These are phyloP conservation scores for Melanostoma mellinum DNA, from an alignment of 2,888 invertebrate species.

Conservation along the genomic window DNA sequence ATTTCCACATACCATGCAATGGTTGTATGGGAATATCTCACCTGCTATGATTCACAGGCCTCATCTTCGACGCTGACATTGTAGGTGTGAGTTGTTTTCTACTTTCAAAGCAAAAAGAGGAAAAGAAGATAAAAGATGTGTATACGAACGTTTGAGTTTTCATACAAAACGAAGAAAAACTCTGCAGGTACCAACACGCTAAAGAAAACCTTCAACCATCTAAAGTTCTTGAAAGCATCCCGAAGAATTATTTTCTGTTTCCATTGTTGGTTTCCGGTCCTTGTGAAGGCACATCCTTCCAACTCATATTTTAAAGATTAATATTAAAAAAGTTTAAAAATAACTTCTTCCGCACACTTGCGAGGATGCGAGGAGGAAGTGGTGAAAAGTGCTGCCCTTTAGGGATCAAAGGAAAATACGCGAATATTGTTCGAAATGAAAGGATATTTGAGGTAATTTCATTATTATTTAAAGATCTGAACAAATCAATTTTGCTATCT, in stretches of 20 bases:
- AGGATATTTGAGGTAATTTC: too few relatives aligned
- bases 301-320: conserved; percentile 34
- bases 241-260: conserved; percentile 17
- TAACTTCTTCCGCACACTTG: background rate
- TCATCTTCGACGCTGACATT: conserved; percentile 9
- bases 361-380: background rate
- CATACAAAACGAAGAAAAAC: conserved; percentile 6
- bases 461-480: too few relatives aligned
- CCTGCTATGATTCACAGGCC: conserved; percentile 62
- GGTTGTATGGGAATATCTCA: conserved; percentile 4
- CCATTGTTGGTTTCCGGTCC: conserved; percentile 1
- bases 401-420: background rate
- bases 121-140: conserved; percentile 23
- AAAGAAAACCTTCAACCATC: conserved; percentile 1
- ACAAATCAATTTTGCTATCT: too few relatives aligned
- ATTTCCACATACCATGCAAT: conserved; percentile 49
- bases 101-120: conserved; percentile 17
- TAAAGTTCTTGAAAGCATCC: conserved; percentile 21
- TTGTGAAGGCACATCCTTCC: background rate
- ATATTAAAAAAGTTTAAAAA: conserved; percentile 61
- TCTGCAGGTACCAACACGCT: background rate
- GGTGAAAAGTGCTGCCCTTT: background rate
- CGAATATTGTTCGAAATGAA: too few relatives aligned
- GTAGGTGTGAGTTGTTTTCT: conserved; percentile 57
- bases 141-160: conserved; percentile 33